Conservation (phyloP, 2,797 vertebrate species). For the Chrysocyon brachyurus region DNA sequence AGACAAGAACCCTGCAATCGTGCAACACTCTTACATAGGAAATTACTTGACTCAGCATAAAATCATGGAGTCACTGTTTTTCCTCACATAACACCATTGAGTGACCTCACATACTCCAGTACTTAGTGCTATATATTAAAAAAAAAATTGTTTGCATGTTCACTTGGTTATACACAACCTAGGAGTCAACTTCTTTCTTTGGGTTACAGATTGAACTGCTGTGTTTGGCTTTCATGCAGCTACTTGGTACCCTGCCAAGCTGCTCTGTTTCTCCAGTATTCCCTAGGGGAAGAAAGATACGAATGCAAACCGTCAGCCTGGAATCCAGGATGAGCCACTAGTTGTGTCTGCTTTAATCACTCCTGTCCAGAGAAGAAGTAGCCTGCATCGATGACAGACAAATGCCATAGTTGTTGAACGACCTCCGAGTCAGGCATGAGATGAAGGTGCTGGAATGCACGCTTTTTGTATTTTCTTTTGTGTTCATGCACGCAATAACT, state of each 20-base stretch:
- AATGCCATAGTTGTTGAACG: not conserved
- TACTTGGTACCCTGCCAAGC: not conserved
- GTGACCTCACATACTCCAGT: not conserved
- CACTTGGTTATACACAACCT: not conserved
- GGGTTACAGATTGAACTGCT: no score
- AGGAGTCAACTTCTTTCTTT: no score
- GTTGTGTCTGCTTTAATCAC: not conserved
- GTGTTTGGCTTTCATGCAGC: fast-evolving
- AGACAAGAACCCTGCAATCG: not conserved
- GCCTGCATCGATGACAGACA: not conserved
- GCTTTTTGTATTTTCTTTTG: not conserved
- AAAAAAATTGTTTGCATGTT: not conserved
- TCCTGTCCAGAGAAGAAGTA: not conserved
- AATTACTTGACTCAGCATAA: not conserved
- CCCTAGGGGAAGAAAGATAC: not conserved
- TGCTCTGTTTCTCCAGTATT: not conserved
- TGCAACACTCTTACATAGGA: not conserved
- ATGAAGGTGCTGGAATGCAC: not conserved
- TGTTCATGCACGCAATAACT: not conserved
- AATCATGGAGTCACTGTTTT: not conserved
- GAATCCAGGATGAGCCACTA: not conserved
- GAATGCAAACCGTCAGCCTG: not conserved
- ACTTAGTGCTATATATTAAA: not conserved
- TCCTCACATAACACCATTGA: not conserved
- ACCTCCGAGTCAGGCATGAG: no score